These are phyloP conservation scores for Chrysaora quinquecirrha DNA, from an alignment of 30 jellyfish, hydroid and myxozoan species.

Conservation along the genomic window DNA sequence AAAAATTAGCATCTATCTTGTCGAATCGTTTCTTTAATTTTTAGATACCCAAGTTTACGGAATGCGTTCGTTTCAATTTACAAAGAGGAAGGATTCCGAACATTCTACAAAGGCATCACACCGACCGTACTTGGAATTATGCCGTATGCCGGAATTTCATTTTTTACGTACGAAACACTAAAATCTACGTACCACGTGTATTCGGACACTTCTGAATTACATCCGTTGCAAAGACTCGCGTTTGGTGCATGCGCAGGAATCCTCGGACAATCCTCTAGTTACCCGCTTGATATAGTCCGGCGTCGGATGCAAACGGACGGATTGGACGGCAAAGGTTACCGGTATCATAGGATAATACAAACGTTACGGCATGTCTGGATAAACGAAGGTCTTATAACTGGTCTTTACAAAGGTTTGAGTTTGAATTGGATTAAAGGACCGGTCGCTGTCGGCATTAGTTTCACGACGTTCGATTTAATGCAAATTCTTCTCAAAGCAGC, in stretches of 20 bases:
- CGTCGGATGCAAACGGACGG: conserved; percentile 99
- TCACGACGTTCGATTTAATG: conserved; percentile 78
- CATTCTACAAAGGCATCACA: conserved; percentile 85
- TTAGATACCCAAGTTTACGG: conserved; percentile 68
- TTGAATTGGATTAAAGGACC: conserved; percentile 96
- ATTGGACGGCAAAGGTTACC: conserved; percentile 86
- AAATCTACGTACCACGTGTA: conserved; percentile 65
- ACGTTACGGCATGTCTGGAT: conserved; percentile 63
- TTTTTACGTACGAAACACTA: conserved; percentile 87
- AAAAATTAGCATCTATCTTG: too few species aligned
- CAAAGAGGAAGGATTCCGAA: conserved; percentile 85
- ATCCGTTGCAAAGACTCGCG: conserved; percentile 67
- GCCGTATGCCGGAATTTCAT: conserved; percentile 99
- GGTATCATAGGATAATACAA: conserved; percentile 57
- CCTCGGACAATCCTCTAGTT: conserved; percentile 86
- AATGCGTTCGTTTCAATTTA: conserved; percentile 72
- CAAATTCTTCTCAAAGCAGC: conserved; percentile 34
- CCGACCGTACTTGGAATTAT: conserved; percentile 92
- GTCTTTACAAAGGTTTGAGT: conserved; percentile 90
- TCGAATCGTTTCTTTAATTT: conserved; percentile 15
- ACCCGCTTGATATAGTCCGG: conserved; percentile 96
- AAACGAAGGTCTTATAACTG: conserved; percentile 83
- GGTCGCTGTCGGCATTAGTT: conserved; percentile 94
- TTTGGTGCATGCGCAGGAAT: conserved; percentile 97
- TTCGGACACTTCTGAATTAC: conserved; percentile 46